Evolutionary conservation across 1,140 invertebrate species (phyloP).

Genomic region (Condylostylus longicornis): DNA sequence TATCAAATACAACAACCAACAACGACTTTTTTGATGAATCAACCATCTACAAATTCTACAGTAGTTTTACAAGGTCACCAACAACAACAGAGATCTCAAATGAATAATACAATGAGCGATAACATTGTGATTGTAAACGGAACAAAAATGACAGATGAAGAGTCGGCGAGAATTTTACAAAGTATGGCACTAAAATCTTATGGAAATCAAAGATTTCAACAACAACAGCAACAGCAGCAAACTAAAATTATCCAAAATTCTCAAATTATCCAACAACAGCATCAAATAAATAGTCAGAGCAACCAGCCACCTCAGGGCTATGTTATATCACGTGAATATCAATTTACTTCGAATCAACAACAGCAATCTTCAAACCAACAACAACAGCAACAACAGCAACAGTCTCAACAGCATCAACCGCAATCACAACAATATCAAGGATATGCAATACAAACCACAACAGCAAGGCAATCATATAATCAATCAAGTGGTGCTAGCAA

Average conservation of each 20-base stretch:
- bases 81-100: constrained; percentile 8
- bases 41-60: constrained; percentile 1
- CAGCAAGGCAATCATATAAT: constrained; percentile 5
- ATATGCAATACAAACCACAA: constrained; percentile 4
- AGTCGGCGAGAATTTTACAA: constrained; percentile 27
- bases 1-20: constrained; percentile 8
- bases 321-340: neutral
- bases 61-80: constrained; percentile 6
- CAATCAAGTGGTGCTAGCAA: constrained; percentile 20
- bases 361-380: constrained; percentile 5
- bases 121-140: constrained; percentile 30
- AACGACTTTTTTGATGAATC: constrained; percentile 2
- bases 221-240: constrained; percentile 21
- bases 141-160: constrained; percentile 30
- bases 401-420: constrained; percentile 7
- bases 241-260: constrained; percentile 12
- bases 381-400: constrained; percentile 9
- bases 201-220: constrained; percentile 31
- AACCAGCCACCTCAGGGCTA: neutral
- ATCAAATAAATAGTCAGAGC: constrained; percentile 1
- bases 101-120: constrained; percentile 18
- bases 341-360: constrained; percentile 2
- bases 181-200: constrained; percentile 29
- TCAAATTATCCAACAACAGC: constrained; percentile 5
- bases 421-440: constrained; percentile 2